These are phyloP conservation scores for Caenorhabditis wallacei DNA, from an alignment of 2,888 invertebrate species.

Conservation along the genomic window DNA sequence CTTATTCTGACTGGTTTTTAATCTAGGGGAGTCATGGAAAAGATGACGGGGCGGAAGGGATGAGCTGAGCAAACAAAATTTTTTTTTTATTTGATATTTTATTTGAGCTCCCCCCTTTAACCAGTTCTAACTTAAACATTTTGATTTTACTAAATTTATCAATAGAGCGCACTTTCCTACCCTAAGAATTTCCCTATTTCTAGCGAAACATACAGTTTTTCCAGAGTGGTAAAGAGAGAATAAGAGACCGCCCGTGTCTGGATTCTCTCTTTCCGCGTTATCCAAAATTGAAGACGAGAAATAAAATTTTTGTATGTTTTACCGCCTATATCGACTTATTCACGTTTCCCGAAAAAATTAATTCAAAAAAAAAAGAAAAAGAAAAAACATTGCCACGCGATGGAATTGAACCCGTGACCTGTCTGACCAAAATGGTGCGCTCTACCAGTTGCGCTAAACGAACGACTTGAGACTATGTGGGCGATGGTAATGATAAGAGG, in stretches of 20 bases:
- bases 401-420: constrained; percentile 6
- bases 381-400: no score
- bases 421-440: not conserved
- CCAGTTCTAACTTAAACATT: no score
- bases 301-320: not conserved
- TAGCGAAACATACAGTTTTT: no score
- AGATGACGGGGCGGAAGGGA: constrained; percentile 5
- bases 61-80: constrained; percentile 20
- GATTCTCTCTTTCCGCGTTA: not conserved
- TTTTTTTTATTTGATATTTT: constrained; percentile 8
- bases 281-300: not conserved
- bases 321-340: not conserved
- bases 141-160: not conserved
- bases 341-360: not conserved
- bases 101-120: constrained; percentile 17
- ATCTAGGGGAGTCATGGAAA: not conserved
- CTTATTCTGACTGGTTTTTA: constrained; percentile 1
- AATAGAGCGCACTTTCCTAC: not conserved
- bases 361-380: not conserved
- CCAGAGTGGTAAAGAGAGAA: not conserved
- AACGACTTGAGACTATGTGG: no score
- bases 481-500: no score
- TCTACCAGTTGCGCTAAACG: not conserved
- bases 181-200: no score
- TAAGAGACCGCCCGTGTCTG: not conserved